Conservation (phyloP, 1,140 invertebrate genomes). For the Zophobas atratus region DNA sequence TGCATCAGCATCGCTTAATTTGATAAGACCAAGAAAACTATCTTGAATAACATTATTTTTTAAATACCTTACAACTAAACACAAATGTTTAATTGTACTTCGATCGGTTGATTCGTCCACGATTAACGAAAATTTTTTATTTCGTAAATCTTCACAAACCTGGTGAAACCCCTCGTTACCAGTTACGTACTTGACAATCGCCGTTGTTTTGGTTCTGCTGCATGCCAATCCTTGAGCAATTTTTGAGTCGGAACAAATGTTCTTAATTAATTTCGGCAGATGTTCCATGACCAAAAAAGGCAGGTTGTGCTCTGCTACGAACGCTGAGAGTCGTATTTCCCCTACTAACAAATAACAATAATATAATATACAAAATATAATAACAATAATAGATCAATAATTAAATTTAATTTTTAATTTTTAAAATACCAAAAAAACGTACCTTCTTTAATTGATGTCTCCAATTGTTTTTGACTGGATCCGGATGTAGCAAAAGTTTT, state of each 20-base stretch:
- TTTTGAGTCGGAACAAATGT: constrained; percentile 51
- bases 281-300: constrained; percentile 49
- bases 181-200: constrained; percentile 42
- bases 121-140: constrained; percentile 65
- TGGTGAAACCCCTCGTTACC: constrained; percentile 3
- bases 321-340: constrained; percentile 41
- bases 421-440: neutral
- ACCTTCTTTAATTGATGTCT: constrained; percentile 43
- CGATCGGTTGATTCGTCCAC: constrained; percentile 67
- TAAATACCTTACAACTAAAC: constrained; percentile 58
- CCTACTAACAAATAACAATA: neutral
- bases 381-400: neutral
- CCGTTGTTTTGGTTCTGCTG: constrained; percentile 48
- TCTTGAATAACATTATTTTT: constrained; percentile 52
- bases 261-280: constrained; percentile 45
- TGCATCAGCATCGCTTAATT: constrained; percentile 56
- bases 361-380: neutral
- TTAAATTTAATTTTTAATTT: neutral
- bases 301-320: constrained; percentile 56
- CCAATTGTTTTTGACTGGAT: neutral
- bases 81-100: constrained; percentile 62
- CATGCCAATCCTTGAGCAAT: constrained; percentile 49
- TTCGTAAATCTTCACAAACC: constrained; percentile 56
- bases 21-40: constrained; percentile 60
- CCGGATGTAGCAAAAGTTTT: neutral